These are phyloP conservation scores for Unio delphinus DNA, from an alignment of 2,888 invertebrate species.

Conservation along the genomic window DNA sequence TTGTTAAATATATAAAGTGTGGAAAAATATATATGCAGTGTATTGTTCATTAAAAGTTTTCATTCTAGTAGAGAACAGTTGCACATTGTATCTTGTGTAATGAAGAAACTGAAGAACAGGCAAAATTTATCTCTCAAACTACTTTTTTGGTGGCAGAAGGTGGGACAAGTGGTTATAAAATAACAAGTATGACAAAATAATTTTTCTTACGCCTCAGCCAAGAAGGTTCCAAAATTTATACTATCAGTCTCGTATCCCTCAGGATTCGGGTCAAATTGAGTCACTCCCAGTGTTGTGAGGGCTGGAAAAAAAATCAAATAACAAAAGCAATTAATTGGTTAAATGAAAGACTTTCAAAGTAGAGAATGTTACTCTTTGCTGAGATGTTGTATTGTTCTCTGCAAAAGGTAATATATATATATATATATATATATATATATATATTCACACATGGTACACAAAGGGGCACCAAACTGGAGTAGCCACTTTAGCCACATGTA, in stretches of 20 bases:
- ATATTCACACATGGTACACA: no score
- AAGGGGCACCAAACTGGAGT: no score
- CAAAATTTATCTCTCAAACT: no score
- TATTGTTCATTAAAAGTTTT: no score
- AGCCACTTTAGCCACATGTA: no score
- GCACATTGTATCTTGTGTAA: no score
- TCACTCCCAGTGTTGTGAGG: slow-evolving; percentile 59
- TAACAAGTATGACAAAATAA: not conserved
- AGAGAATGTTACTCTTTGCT: not conserved
- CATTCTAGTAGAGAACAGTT: no score
- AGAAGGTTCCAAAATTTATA: slow-evolving; percentile 61
- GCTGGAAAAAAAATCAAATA: slow-evolving; percentile 42
- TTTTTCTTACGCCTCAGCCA: slow-evolving; percentile 62
- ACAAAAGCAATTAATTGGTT: not conserved
- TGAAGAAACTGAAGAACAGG: no score
- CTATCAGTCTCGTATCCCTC: slow-evolving; percentile 55
- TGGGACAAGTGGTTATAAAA: no score
- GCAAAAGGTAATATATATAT: not conserved
- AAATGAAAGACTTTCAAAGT: not conserved
- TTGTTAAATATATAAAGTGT: no score
- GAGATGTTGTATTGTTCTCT: not conserved
- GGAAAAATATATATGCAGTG: no score
- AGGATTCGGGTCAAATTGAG: slow-evolving; percentile 49
- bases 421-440: not conserved
- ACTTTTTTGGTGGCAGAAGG: no score